Percentiles rank a stretch among this genome's conserved stretches.
Conservation (phyloP, 2,113 vertebrate genomes). For the Tursiops truncatus region DNA sequence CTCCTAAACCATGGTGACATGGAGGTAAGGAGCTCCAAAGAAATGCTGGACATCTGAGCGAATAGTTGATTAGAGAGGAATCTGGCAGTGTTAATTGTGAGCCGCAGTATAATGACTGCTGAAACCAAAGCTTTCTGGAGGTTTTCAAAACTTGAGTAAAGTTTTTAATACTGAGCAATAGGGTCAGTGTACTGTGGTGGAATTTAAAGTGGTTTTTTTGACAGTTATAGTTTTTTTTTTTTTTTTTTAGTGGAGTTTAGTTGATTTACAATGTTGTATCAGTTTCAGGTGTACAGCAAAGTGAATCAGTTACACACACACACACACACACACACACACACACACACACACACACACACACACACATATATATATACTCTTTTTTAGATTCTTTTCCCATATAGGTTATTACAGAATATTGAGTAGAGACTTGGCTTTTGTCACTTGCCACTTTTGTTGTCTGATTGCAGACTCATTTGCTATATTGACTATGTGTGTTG, state of each 20-base stretch:
- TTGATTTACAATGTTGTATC: background rate
- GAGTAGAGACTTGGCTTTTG: slow-evolving; percentile 88
- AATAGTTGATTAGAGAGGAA: slow-evolving; percentile 86
- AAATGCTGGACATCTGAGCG: slow-evolving; percentile 80
- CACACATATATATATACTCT: background rate
- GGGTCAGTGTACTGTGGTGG: slow-evolving; percentile 89
- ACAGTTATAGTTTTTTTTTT: slow-evolving; percentile 88
- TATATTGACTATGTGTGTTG: slow-evolving; percentile 79
- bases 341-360: background rate
- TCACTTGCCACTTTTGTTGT: slow-evolving; percentile 88
- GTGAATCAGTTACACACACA: background rate
- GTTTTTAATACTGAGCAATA: slow-evolving; percentile 87
- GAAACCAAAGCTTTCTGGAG: slow-evolving; percentile 83
- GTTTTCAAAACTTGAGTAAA: slow-evolving; percentile 84
- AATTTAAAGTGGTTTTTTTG: slow-evolving; percentile 86
- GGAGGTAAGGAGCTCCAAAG: slow-evolving; percentile 83
- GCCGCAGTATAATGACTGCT: slow-evolving; percentile 79
- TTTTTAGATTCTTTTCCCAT: background rate
- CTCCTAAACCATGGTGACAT: slow-evolving; percentile 80
- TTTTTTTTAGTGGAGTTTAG: background rate
- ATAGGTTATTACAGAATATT: background rate
- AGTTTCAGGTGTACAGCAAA: background rate
- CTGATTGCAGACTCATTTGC: slow-evolving; percentile 94
- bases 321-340: background rate
- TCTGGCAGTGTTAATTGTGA: slow-evolving; percentile 85